These are phyloP conservation scores for Silurus aristotelis DNA, from an alignment of 2,797 vertebrate species.

Conservation along the genomic window DNA sequence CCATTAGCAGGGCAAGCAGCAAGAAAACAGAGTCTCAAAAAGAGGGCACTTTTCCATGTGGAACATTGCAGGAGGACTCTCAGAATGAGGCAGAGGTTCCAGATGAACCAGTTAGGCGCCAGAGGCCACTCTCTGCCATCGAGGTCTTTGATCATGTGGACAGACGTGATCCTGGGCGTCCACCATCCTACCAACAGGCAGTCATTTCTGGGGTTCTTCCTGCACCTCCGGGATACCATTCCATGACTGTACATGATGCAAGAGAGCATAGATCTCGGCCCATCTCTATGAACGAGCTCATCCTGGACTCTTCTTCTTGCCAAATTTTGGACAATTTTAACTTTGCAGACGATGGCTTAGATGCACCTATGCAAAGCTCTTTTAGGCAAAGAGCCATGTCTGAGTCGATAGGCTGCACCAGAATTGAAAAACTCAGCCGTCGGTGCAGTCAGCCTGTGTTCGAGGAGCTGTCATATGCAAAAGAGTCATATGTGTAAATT, in stretches of 20 bases:
- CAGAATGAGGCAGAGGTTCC: constrained; percentile 74
- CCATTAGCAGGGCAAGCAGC: constrained; percentile 62
- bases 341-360: constrained; percentile 28
- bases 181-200: constrained; percentile 86
- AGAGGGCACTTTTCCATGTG: constrained; percentile 72
- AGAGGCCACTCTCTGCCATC: constrained; percentile 76
- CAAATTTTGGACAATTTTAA: constrained; percentile 19
- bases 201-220: constrained; percentile 62
- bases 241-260: constrained; percentile 81
- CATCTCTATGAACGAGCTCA: constrained; percentile 70
- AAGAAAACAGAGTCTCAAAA: constrained; percentile 71
- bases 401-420: constrained; percentile 72
- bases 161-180: constrained; percentile 74
- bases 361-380: constrained; percentile 50
- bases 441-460: constrained; percentile 86
- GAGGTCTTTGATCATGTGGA: constrained; percentile 84
- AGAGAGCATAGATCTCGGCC: constrained; percentile 70
- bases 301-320: constrained; percentile 33
- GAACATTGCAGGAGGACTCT: constrained; percentile 73
- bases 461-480: constrained; percentile 83
- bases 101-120: constrained; percentile 53
- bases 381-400: constrained; percentile 82
- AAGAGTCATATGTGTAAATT: constrained; percentile 91
- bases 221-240: constrained; percentile 55
- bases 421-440: constrained; percentile 63